These are phyloP conservation scores for Notolabrus celidotus DNA, from an alignment of 2,797 vertebrate genomes.

Conservation along the genomic window DNA sequence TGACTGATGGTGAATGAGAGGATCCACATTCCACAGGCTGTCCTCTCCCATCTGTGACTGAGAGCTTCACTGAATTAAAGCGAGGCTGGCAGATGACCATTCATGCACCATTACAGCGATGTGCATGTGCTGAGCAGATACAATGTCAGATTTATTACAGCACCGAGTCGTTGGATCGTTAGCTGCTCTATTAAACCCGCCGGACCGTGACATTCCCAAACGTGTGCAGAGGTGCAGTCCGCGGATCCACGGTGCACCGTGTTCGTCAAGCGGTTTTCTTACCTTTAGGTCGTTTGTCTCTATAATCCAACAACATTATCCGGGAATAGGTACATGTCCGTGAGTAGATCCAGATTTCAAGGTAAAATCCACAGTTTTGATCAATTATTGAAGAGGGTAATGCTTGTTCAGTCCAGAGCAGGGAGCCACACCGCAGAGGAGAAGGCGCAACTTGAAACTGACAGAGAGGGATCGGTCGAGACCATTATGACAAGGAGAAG, in stretches of 20 bases:
- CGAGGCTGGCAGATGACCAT: slow-evolving; percentile 2
- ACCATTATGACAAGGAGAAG: slow-evolving; percentile 55
- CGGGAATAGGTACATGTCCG: slow-evolving; percentile 52
- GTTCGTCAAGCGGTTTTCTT: slow-evolving; percentile 40
- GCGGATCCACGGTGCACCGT: slow-evolving; percentile 43
- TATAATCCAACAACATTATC: slow-evolving; percentile 34
- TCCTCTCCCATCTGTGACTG: slow-evolving; percentile 9
- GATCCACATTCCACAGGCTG: slow-evolving; percentile 52
- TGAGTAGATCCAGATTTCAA: background rate
- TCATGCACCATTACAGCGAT: slow-evolving; percentile 31
- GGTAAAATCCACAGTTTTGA: slow-evolving; percentile 2
- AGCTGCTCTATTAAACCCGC: slow-evolving; percentile 37
- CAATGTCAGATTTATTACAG: slow-evolving; percentile 21
- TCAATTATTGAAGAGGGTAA: background rate
- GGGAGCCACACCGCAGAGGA: slow-evolving; percentile 42
- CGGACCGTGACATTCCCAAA: slow-evolving; percentile 66
- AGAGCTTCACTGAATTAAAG: slow-evolving; percentile 3
- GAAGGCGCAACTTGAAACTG: slow-evolving; percentile 85
- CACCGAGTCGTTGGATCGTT: slow-evolving; percentile 17
- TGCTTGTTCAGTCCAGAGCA: slow-evolving; percentile 4
- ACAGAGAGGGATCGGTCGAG: slow-evolving; percentile 71
- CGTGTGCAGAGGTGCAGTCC: slow-evolving; percentile 65
- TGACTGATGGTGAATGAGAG: background rate
- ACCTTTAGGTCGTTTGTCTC: slow-evolving; percentile 54
- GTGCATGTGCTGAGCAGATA: background rate